A percentile compares a stretch with the other conserved stretches of the same genome.
phyloP scores from a whole-genome alignment of 2,888 invertebrate species.

The Scrobipalpa costella region DNA sequence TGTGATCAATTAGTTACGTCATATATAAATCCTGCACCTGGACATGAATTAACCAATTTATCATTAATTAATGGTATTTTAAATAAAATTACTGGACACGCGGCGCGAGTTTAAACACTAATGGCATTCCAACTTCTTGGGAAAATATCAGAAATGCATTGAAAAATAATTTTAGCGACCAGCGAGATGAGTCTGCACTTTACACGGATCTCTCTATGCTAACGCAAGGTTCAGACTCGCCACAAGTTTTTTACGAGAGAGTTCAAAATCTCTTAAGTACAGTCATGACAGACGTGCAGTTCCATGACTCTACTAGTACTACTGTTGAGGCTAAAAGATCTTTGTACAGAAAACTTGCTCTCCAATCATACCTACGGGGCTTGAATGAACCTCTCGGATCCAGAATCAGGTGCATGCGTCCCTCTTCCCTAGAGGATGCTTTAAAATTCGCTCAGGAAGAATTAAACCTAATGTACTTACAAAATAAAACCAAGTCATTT shows the following conservation, averaged over 20 bases:
- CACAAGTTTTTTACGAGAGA: conserved; percentile 8
- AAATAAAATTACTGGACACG: conserved; percentile 12
- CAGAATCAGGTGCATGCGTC: conserved; percentile 16
- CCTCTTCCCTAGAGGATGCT: neutral
- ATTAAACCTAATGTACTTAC: conserved; percentile 3
- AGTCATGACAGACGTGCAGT: conserved; percentile 17
- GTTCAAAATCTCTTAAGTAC: conserved; percentile 16
- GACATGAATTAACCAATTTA: conserved; percentile 8
- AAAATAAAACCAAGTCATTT: neutral
- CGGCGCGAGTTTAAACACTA: conserved; percentile 1
- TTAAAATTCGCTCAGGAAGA: conserved; percentile 12
- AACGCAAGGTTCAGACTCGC: conserved; percentile 5
- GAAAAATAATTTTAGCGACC: conserved; percentile 5
- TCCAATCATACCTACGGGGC: conserved; percentile 12
- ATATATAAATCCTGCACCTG: conserved; percentile 10
- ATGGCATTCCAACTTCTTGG: conserved; percentile 12
- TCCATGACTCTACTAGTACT: conserved; percentile 1
- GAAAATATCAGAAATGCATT: conserved; percentile 3
- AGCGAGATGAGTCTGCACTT: conserved; percentile 9
- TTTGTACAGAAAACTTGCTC: conserved; percentile 18
- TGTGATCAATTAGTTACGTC: neutral
- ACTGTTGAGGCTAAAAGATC: conserved; percentile 19
- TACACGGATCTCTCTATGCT: conserved; percentile 9
- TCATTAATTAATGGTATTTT: conserved; percentile 11
- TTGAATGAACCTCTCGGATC: conserved; percentile 11